Evolutionary conservation across 2,888 invertebrate species (phyloP).

Genomic region (Carpatolechia fugitivella): DNA sequence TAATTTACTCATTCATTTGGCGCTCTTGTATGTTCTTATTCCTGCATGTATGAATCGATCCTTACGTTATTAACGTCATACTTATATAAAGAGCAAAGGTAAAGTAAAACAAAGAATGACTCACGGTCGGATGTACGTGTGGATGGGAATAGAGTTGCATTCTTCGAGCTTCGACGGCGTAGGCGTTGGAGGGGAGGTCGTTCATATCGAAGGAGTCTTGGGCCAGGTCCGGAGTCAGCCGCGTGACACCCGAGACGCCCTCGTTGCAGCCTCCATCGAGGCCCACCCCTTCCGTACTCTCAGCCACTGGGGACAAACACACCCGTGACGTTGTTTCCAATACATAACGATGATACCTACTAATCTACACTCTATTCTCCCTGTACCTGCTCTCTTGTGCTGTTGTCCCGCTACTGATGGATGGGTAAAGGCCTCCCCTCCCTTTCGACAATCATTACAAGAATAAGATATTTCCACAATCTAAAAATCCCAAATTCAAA

Average conservation of each 20-base stretch:
- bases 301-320: conserved; percentile 51
- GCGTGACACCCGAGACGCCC: conserved; percentile 48
- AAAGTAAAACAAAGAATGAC: conserved; percentile 30
- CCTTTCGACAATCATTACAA: too few species aligned
- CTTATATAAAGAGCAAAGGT: conserved; percentile 12
- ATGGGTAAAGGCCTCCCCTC: too few species aligned
- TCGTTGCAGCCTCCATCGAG: conserved; percentile 52
- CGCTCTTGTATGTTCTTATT: too few species aligned
- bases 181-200: conserved; percentile 58
- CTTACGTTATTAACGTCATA: conserved; percentile 4
- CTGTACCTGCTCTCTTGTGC: too few species aligned
- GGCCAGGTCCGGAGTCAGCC: conserved; percentile 51
- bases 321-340: not conserved
- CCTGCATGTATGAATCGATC: not conserved
- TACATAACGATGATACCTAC: not conserved
- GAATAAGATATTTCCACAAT: too few species aligned
- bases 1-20: too few species aligned
- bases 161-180: conserved; percentile 62
- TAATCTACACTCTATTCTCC: too few species aligned
- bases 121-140: conserved; percentile 63
- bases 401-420: too few species aligned
- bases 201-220: conserved; percentile 62
- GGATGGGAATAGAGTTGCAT: conserved; percentile 66
- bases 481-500: too few species aligned
- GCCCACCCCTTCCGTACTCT: conserved; percentile 56